Evolutionary conservation across 2,888 invertebrate species (phyloP), one percentile per base, ranked within the genome.

Genomic region (Ephialtes manifestator): DNA sequence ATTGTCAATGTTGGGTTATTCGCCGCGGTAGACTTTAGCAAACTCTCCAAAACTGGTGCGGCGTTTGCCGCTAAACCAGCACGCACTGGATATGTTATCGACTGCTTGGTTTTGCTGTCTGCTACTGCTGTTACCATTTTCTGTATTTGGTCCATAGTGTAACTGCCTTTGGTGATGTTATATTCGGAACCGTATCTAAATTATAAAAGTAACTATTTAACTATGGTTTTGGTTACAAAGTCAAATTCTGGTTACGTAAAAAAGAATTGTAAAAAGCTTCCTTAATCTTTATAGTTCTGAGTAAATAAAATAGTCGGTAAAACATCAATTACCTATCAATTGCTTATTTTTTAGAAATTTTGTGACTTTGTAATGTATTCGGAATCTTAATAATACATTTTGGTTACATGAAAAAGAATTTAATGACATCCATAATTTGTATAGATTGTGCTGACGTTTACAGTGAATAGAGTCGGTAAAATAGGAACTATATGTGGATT

Each of bases 51-150:
- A 4, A 95, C 95, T 0, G 95, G 94, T 81, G 95, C 94, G 88
- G 97, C 97, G 89, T 96, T 95, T 0, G 96, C 96, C 0, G 97
- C 97, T 28, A 96, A 94, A 0, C 95, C 96, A 0, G 97, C 97
- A 74, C 97, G 94, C 3, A 97, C 97, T 0, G 98, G 97, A 90
- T 98, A 98, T 0, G 98, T 98, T 74, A 98, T 95, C 53, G 96
- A 95, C 92, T 97, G 96, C n/a, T 95, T 95, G 4, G 96, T 94
- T 15, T 95, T 94, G 80, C 95, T 94, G 48, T 95, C 94, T 75
- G 94, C 95, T 24, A 97, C 94, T 7, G 94, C 94, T 3, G 95
- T 92, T 2, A 96, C 90, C 98, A 98, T 98, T 20, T 95, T 94
- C 0, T 96, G 94, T n/a, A 97, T 95, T 72, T 97, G 95, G 0